Percentiles rank a stretch among this genome's conserved stretches.
These are phyloP conservation scores for Ochlodes sylvanus DNA, from an alignment of 2,888 invertebrate species.

Conservation along the genomic window DNA sequence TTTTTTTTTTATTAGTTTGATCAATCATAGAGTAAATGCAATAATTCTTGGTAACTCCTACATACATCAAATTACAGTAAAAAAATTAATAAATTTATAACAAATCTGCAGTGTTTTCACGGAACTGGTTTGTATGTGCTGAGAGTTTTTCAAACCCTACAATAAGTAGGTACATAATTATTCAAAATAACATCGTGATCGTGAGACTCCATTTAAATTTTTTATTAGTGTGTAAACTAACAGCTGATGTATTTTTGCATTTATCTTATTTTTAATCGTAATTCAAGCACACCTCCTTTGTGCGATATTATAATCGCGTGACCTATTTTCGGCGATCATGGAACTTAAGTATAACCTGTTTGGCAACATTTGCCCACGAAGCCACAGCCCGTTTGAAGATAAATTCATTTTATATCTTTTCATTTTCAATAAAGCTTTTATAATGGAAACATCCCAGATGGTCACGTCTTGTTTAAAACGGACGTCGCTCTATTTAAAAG, in stretches of 20 bases:
- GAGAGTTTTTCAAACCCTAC: no score
- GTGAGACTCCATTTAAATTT: no score
- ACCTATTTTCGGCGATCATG: conserved; percentile 33
- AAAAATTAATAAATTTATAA: no score
- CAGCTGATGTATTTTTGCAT: background rate
- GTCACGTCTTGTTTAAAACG: background rate
- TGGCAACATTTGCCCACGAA: conserved; percentile 28
- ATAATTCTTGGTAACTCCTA: no score
- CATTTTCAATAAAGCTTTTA: conserved; percentile 13
- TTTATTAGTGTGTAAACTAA: no score
- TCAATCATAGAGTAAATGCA: no score
- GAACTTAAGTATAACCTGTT: conserved; percentile 25
- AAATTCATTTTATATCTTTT: conserved; percentile 16
- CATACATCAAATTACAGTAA: no score
- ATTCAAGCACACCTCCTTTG: conserved; percentile 11
- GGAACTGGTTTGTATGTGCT: no score
- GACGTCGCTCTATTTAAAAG: background rate
- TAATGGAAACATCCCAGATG: conserved; percentile 22
- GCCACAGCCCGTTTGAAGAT: conserved; percentile 16
- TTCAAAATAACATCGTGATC: no score
- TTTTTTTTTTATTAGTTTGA: no score
- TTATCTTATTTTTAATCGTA: background rate
- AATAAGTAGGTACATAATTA: no score
- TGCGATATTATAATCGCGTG: conserved; percentile 22
- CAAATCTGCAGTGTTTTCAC: no score